These are phyloP conservation scores for Phyto melanocephala DNA, from an alignment of 2,888 invertebrate species.

Conservation along the genomic window DNA sequence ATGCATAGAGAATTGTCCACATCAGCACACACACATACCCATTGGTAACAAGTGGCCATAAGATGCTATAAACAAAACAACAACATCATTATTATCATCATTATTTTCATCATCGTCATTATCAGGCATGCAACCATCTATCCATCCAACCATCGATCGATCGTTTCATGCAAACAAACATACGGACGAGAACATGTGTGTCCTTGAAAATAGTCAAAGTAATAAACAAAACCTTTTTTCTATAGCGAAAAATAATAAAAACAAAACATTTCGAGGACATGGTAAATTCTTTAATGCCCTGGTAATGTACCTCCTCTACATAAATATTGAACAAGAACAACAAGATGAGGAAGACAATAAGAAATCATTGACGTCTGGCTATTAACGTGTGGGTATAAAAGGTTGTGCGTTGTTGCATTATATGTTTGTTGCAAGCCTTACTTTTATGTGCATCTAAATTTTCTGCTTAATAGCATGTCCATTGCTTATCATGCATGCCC, in stretches of 20 bases:
- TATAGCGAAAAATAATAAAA: background rate
- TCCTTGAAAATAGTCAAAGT: constrained; percentile 58
- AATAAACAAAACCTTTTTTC: constrained; percentile 55
- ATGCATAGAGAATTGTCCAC: constrained; percentile 44
- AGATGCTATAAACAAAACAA: constrained; percentile 19
- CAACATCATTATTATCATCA: background rate
- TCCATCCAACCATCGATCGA: constrained; percentile 18
- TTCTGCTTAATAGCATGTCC: constrained; percentile 54
- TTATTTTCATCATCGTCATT: background rate
- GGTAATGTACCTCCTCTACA: constrained; percentile 31
- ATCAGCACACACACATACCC: background rate
- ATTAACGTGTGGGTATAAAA: constrained; percentile 57
- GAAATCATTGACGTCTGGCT: constrained; percentile 20
- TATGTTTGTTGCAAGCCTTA: background rate
- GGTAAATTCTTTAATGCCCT: constrained; percentile 30
- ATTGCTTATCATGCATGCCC: background rate
- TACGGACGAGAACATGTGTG: constrained; percentile 25
- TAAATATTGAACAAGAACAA: background rate
- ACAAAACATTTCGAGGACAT: constrained; percentile 48
- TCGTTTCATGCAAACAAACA: background rate
- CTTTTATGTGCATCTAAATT: background rate
- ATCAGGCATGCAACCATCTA: constrained; percentile 30
- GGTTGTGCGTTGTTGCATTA: constrained; percentile 24
- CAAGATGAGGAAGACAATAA: background rate
- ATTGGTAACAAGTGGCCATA: constrained; percentile 42